These are phyloP conservation scores for Gallirallus australis DNA, from an alignment of 2,797 vertebrate genomes.

Conservation along the genomic window DNA sequence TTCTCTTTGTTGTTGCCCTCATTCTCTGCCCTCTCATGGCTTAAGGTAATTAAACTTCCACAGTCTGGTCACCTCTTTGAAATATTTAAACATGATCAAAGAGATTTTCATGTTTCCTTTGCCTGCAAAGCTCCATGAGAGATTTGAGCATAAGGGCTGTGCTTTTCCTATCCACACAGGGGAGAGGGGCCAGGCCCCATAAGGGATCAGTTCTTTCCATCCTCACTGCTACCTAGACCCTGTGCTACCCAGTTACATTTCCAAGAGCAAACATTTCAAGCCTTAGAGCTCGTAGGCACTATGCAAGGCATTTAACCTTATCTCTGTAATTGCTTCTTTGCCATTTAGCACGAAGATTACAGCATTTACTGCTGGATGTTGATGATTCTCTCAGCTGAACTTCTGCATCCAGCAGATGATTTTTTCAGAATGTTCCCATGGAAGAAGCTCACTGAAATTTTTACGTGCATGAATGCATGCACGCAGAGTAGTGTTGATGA, in stretches of 20 bases:
- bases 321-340: background rate
- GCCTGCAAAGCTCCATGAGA: background rate
- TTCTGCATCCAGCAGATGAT: background rate
- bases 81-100: slow-evolving; percentile 45
- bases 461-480: background rate
- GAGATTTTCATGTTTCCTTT: background rate
- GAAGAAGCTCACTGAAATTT: background rate
- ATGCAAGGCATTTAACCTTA: background rate
- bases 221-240: background rate
- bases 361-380: background rate
- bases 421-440: background rate
- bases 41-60: slow-evolving; percentile 45
- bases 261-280: background rate
- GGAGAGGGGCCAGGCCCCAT: background rate
- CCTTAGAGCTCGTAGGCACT: background rate
- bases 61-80: slow-evolving; percentile 29
- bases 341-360: background rate
- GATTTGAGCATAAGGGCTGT: background rate
- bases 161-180: background rate
- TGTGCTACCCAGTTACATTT: fast-evolving
- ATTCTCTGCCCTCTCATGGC: background rate
- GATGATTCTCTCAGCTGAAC: background rate
- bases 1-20: background rate
- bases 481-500: fast-evolving
- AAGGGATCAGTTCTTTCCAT: background rate